Percentiles rank a stretch among this genome's conserved stretches.
Conservation (phyloP, 92 coral and sea anemone genomes). For the Montipora capitata region DNA sequence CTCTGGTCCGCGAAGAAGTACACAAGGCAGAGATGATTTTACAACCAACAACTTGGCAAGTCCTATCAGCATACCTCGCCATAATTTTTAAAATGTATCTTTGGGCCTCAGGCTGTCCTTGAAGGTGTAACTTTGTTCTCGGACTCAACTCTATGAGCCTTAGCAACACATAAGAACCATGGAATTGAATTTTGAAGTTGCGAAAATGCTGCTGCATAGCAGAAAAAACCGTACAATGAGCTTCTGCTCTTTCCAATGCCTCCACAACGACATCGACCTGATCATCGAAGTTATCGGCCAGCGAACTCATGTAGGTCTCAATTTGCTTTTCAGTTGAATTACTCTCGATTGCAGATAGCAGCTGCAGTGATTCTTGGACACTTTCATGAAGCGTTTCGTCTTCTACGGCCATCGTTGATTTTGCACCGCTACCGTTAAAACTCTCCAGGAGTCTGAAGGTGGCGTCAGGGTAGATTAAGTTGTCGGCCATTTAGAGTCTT, state of each 20-base stretch:
- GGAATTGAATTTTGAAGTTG: slow-evolving; percentile 72
- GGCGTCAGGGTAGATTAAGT: slow-evolving; percentile 26
- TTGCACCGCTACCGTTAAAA: slow-evolving; percentile 16
- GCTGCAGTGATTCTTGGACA: slow-evolving; percentile 46
- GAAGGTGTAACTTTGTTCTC: slow-evolving; percentile 48
- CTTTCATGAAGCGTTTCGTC: slow-evolving; percentile 14
- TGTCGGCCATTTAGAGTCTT: slow-evolving; percentile 22
- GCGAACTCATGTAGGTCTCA: slow-evolving; percentile 68
- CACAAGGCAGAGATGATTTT: slow-evolving; percentile 69
- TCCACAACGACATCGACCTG: slow-evolving; percentile 24
- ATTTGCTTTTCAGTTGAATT: slow-evolving; percentile 72
- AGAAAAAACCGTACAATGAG: slow-evolving; percentile 61
- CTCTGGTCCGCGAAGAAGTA: slow-evolving; percentile 30
- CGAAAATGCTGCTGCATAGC: slow-evolving; percentile 60
- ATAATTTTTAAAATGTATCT: slow-evolving; percentile 63
- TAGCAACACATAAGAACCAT: slow-evolving; percentile 69
- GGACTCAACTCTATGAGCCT: slow-evolving; percentile 75
- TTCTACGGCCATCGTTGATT: slow-evolving; percentile 25
- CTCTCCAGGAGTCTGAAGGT: slow-evolving; percentile 19
- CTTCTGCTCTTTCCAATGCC: slow-evolving; percentile 50
- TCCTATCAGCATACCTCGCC: slow-evolving; percentile 53
- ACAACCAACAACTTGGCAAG: slow-evolving; percentile 78
- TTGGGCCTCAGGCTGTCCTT: slow-evolving; percentile 38
- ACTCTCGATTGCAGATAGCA: slow-evolving; percentile 57
- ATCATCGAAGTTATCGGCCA: slow-evolving; percentile 75